Conservation (phyloP, 2,888 invertebrate genomes). For the Spilarctia lutea region DNA sequence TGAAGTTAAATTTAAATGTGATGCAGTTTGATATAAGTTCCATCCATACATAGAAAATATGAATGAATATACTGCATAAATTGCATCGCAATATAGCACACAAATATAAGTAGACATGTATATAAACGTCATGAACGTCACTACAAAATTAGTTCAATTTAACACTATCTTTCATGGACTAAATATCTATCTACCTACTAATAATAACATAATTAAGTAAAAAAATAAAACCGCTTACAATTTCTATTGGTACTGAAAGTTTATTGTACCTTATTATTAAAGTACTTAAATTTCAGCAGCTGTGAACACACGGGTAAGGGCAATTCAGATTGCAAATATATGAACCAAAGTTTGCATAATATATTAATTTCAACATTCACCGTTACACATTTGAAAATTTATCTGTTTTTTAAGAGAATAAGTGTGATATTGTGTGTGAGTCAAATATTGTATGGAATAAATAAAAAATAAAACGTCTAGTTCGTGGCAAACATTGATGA, state of each 20-base stretch:
- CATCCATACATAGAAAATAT: neutral
- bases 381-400: neutral
- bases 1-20: neutral
- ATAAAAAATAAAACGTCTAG: constrained; percentile 13
- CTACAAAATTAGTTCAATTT: too few relatives aligned
- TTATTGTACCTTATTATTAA: neutral
- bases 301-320: neutral
- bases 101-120: too few relatives aligned
- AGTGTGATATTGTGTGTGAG: neutral
- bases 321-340: neutral
- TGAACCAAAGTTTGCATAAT: neutral
- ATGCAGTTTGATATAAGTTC: neutral
- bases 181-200: too few relatives aligned
- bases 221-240: neutral
- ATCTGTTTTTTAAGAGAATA: neutral
- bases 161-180: too few relatives aligned
- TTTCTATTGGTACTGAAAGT: neutral
- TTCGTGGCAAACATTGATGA: constrained; percentile 27
- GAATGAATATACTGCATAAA: too few relatives aligned
- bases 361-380: neutral
- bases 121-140: too few relatives aligned
- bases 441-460: neutral
- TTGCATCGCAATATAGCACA: too few relatives aligned
- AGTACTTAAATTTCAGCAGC: constrained; percentile 1
- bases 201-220: neutral